Evolutionary conservation across 2,113 vertebrate species (phyloP), one percentile per base, ranked within the genome.

Genomic region (Piliocolobus tephrosceles): DNA sequence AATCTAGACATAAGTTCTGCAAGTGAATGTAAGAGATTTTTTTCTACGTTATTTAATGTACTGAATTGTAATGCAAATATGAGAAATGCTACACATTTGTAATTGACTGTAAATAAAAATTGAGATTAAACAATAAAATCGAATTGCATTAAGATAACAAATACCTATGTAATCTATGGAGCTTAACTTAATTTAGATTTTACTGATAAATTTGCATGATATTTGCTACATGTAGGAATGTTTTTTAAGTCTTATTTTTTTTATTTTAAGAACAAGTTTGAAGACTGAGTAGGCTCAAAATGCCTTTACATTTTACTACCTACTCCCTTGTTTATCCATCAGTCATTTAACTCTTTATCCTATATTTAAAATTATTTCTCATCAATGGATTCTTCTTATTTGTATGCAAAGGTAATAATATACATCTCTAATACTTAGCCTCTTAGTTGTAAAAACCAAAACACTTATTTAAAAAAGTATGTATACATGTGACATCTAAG

Each of bases 91-190:
- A 75, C 13, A 87, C 55, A 47, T 61, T 68, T 3, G 38, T 57
- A 16, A 79, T 10, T 79, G 10, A 35, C 30, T 35, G 4, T 32
- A 50, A 79, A 79, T 35, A 35, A 79, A 32, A 32, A 35, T 79
- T 50, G 16, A 32, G 30, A 79, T 32, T 32, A 78, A 78, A 78
- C 12, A 27, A 75, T 43, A 94, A 68, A 73, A 73, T 68, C 52
- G 68, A 94, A 61, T 61, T 40, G 30, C 22, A 25, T 61, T 84
- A 76, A 96, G 68, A 47, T 40, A 38, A 91, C 12, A 80, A 35
- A 27, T n/a, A 64, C 18, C 22, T 66, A n/a, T 35, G 70, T 38
- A 58, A 81, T 64, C 9, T 52, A 18, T 58, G 16, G 16, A 38
- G 0, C 0, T 47, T 90, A 25, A 38, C 12, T 18, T 87, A 82